Evolutionary conservation across 2,888 invertebrate species (phyloP), one percentile per base, ranked within the genome.

Genomic region (Petrolisthes cinctipes): DNA sequence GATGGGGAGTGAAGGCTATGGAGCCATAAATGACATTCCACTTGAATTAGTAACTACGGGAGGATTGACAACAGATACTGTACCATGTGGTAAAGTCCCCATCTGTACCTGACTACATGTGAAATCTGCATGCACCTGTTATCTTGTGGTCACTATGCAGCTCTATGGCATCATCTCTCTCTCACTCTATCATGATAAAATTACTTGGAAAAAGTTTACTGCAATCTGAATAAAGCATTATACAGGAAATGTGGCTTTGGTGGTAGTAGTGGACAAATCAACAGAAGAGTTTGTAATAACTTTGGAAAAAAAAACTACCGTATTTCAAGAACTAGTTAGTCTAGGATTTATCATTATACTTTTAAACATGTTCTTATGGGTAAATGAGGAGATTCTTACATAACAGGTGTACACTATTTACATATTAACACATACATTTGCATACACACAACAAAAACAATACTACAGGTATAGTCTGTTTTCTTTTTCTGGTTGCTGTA

Each of bases 391-490:
- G 71, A 71, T 71, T 71, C 71, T n/a, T 71, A n/a, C 71, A n/a
- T 71, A 71, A 71, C 71, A 71, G 71, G n/a, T 71, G 71, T 20
- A 71, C 71, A 71, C 71, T 7, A 71, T 71, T 7, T 71, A 71
- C 71, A 71, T 20, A n/a, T 17, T 20, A 71, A 71, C 17, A 71
- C 71, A 71, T 71, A 71, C 17, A 71, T 73, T 73, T 17, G 37
- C 20, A 71, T 20, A n/a, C 6, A 17, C 37, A 9, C 37, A 73
- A 23, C 73, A 73, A 73, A 73, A 73, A 73, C 20, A 71, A 20
- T 20, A 71, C n/a, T 73, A 73, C 20, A 73, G 37, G 73, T 23
- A 23, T 73, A 73, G 17, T 73, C 73, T 73, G 73, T 73, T 73
- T 73, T 73, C 9, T 9, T 73, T 37, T 37, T 37, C 37, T 37